Conservation (phyloP, 2,888 invertebrate species). For the Lucinisca nassula region DNA sequence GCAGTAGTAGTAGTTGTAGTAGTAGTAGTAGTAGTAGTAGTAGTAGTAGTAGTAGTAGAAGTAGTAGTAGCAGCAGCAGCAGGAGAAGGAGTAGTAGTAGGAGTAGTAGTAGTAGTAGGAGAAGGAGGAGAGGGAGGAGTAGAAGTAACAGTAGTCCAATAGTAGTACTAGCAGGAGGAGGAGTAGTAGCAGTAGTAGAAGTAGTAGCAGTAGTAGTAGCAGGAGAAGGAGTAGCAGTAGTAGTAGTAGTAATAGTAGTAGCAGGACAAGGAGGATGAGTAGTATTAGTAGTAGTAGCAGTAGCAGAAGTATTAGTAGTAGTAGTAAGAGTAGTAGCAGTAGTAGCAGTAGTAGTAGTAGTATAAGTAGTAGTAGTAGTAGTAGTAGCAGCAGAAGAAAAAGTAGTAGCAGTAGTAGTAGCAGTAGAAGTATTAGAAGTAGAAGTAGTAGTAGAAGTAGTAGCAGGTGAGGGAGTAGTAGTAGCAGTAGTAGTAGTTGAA, state of each 20-base stretch:
- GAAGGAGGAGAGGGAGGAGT: not conserved
- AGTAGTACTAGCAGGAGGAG: not conserved
- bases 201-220: not conserved
- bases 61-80: constrained; percentile 35
- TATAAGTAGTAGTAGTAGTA: not conserved
- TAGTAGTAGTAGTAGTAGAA: constrained; percentile 27
- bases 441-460: not conserved
- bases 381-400: not conserved
- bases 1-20: constrained; percentile 15
- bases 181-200: not conserved
- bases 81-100: not conserved
- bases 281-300: not conserved
- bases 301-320: not conserved
- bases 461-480: not conserved
- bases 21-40: constrained; percentile 34
- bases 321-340: not conserved
- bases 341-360: not conserved
- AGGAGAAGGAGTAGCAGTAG: not conserved
- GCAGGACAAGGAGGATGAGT: not conserved
- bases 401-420: not conserved
- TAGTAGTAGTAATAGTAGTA: not conserved
- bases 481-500: not conserved
- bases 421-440: not conserved
- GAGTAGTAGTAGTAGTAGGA: not conserved
- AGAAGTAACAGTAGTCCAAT: not conserved